Conservation (phyloP, 2,113 vertebrate species). For the Pimephales promelas region DNA sequence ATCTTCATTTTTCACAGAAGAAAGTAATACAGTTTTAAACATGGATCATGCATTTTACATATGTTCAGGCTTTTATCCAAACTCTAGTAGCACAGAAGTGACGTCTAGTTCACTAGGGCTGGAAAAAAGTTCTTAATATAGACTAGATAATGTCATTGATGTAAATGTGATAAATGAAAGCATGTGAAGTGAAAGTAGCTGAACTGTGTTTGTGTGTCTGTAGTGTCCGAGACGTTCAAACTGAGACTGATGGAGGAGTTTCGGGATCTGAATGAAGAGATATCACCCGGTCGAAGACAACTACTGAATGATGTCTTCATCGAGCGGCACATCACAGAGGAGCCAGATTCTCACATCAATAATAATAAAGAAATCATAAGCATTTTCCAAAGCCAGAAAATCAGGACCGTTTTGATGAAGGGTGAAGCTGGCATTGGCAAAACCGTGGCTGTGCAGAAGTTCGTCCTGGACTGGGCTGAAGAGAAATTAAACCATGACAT, state of each 20-base stretch:
- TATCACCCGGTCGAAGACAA: not conserved
- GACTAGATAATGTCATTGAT: not conserved
- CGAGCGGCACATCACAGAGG: not conserved
- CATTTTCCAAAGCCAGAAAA: not conserved
- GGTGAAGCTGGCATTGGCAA: not conserved
- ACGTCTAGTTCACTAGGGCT: too few relatives aligned
- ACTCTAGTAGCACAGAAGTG: not conserved
- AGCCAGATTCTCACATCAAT: not conserved
- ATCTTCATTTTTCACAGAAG: too few relatives aligned
- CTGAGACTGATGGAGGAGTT: not conserved
- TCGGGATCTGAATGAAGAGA: not conserved
- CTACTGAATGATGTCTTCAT: not conserved
- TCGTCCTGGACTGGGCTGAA: not conserved
- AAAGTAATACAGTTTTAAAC: too few relatives aligned
- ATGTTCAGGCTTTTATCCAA: not conserved
- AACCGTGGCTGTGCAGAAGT: not conserved
- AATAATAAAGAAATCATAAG: accelerated
- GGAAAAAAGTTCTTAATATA: not conserved
- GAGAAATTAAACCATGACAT: not conserved
- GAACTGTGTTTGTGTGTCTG: not conserved
- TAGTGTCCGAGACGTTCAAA: not conserved
- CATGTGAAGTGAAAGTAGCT: not conserved
- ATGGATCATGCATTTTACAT: too few relatives aligned
- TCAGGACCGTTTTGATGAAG: not conserved
- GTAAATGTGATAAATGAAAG: not conserved